Conservation (phyloP, 2,797 vertebrate genomes). For the Sebastiscus albofasciatus region DNA sequence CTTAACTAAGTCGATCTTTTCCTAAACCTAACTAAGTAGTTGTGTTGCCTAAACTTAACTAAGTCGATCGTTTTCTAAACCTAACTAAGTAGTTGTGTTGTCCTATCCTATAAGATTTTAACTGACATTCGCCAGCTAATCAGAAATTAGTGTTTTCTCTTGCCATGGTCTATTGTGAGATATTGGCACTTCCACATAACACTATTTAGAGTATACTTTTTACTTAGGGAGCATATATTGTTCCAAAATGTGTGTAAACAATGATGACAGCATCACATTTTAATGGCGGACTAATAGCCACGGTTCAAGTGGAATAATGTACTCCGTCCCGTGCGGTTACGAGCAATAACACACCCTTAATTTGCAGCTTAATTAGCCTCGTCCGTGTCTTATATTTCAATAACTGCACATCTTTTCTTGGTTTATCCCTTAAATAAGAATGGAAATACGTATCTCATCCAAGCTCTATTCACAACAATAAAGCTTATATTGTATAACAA, state of each 20-base stretch:
- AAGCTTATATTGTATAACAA: neutral
- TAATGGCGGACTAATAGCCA: neutral
- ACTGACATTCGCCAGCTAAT: no score
- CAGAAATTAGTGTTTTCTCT: neutral
- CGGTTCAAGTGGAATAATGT: neutral
- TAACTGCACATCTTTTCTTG: neutral
- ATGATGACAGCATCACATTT: no score
- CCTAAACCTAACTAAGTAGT: no score
- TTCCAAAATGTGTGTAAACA: no score
- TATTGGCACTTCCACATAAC: neutral
- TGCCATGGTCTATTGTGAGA: neutral
- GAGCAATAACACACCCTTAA: neutral
- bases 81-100: no score
- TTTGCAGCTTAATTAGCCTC: neutral
- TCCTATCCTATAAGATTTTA: no score
- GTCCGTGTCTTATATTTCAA: neutral
- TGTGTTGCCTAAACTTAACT: no score
- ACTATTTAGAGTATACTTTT: no score
- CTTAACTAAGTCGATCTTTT: no score
- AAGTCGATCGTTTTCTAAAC: fast-evolving
- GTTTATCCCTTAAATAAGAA: neutral
- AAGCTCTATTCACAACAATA: neutral
- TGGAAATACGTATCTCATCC: no score
- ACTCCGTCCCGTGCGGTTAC: neutral
- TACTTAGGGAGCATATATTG: no score